Conservation (phyloP, 2,797 vertebrate genomes). For the Sylvilagus floridanus region DNA sequence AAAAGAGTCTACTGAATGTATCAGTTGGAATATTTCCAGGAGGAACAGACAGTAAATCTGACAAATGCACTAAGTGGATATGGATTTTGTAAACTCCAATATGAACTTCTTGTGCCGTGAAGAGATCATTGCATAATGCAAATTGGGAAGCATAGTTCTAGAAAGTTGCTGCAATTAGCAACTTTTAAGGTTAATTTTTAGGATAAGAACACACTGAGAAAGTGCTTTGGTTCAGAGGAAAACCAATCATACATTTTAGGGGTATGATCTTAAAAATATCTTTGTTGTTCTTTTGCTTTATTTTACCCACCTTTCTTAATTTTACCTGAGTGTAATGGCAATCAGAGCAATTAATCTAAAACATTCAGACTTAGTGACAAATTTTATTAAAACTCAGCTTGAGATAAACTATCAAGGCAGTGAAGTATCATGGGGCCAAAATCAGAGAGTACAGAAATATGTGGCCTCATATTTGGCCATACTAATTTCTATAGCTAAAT, state of each 20-base stretch:
- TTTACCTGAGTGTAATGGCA: not conserved
- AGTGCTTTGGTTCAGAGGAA: not conserved
- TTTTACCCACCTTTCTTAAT: not conserved
- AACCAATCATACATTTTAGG: not conserved
- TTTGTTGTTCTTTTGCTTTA: not conserved
- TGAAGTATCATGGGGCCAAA: not conserved
- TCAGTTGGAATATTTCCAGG: not conserved
- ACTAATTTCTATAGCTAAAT: not conserved
- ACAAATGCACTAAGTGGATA: not conserved
- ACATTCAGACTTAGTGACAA: not conserved
- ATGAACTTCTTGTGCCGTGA: not conserved
- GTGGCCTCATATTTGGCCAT: not conserved
- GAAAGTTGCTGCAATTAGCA: not conserved
- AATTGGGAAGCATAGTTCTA: not conserved
- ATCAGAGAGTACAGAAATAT: not conserved
- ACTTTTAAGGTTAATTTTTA: slow-evolving; percentile 21
- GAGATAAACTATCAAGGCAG: not conserved
- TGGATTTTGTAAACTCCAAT: not conserved
- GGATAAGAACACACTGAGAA: not conserved
- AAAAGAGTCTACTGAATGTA: not conserved
- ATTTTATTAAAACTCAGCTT: not conserved
- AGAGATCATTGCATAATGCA: not conserved
- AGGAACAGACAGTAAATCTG: not conserved
- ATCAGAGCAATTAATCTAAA: not conserved
- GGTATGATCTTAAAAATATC: not conserved